These are phyloP conservation scores for Sinohyriopsis cumingii DNA, from an alignment of 2,888 invertebrate species.

Conservation along the genomic window DNA sequence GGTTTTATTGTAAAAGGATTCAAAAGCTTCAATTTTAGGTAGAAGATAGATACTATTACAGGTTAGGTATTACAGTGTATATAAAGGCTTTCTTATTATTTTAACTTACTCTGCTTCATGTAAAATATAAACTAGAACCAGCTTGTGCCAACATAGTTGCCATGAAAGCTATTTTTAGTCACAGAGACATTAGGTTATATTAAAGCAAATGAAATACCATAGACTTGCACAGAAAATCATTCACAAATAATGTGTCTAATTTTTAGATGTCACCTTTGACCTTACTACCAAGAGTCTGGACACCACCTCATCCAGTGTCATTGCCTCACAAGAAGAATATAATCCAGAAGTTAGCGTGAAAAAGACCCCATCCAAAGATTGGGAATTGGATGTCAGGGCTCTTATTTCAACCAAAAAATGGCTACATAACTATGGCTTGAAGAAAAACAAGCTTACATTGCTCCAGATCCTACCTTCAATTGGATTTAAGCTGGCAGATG, in stretches of 20 bases:
- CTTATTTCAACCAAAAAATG: constrained; percentile 66
- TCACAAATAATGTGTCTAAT: not conserved
- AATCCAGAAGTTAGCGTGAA: constrained; percentile 50
- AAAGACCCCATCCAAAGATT: constrained; percentile 53
- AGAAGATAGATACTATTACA: too few relatives aligned
- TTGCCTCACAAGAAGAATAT: constrained; percentile 39
- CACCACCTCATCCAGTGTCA: constrained; percentile 24
- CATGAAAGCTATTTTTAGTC: too few relatives aligned
- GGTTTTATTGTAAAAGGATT: too few relatives aligned
- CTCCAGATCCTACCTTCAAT: constrained; percentile 63
- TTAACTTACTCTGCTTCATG: not conserved
- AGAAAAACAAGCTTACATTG: constrained; percentile 63
- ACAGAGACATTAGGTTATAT: not conserved
- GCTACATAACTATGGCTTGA: constrained; percentile 68
- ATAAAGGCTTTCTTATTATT: not conserved
- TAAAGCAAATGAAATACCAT: not conserved
- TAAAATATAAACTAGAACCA: not conserved
- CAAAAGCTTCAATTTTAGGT: too few relatives aligned
- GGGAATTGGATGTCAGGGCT: constrained; percentile 67
- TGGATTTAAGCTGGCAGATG: constrained; percentile 69
- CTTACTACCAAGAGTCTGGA: constrained; percentile 38
- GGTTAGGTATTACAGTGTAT: not conserved
- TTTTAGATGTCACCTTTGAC: constrained; percentile 59
- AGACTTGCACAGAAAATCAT: not conserved
- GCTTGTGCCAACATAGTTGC: too few relatives aligned